Conservation (phyloP, 2,888 invertebrate species). For the Sarcophaga carnaria region DNA sequence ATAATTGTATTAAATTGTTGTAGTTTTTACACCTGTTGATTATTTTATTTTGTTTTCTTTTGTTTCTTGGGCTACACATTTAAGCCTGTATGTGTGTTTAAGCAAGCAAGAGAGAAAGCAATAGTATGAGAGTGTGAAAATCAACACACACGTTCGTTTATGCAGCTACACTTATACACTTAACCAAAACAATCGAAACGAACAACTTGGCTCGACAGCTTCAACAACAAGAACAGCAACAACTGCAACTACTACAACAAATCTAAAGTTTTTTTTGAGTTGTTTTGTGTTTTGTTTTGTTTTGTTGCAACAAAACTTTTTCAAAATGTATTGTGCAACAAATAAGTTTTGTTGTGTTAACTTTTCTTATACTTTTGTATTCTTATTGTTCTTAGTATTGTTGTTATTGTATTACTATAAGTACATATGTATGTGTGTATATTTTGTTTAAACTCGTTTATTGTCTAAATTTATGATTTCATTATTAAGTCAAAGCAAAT, state of each 20-base stretch:
- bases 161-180: slow-evolving; percentile 28
- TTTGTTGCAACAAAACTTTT: slow-evolving; percentile 14
- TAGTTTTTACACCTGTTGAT: not conserved
- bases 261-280: slow-evolving; percentile 18
- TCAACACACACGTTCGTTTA: slow-evolving; percentile 22
- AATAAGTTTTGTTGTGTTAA: slow-evolving; percentile 1
- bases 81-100: not conserved
- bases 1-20: slow-evolving; percentile 7
- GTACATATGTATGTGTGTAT: too few relatives aligned
- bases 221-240: slow-evolving; percentile 25
- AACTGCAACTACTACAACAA: slow-evolving; percentile 22
- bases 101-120: too few relatives aligned
- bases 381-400: not conserved
- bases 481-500: slow-evolving; percentile 42
- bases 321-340: slow-evolving; percentile 31
- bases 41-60: not conserved
- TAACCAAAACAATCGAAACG: slow-evolving; percentile 27
- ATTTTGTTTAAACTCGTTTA: slow-evolving; percentile 21
- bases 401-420: not conserved
- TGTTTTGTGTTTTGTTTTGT: slow-evolving; percentile 4
- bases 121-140: slow-evolving; percentile 30
- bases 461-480: slow-evolving; percentile 52
- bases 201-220: slow-evolving; percentile 56
- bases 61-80: not conserved
- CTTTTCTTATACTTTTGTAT: not conserved